Base-by-base conservation (phyloP, 2,888 invertebrate genomes). In the Pammene fasciana region DNA sequence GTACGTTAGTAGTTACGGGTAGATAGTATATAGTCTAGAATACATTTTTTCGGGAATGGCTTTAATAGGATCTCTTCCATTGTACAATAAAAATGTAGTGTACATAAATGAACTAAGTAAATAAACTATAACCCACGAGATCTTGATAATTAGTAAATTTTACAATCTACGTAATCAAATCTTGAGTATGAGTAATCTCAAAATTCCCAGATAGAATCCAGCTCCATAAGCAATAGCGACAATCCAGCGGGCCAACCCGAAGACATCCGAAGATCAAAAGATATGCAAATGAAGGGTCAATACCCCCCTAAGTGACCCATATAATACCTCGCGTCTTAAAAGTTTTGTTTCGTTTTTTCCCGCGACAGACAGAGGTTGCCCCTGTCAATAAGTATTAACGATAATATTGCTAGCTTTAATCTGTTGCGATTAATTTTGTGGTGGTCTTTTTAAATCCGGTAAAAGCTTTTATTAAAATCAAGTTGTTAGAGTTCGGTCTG, bases 371-470 rank as follows among this genome's bases (percentile, higher is more conserved):
- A 56, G 57, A 59, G 64, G 64, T 36, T 46, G 57, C 26, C 36
- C 59, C 64, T 65, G 68, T 68, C 68, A 68, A 65, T 68, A 65
- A 52, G 68, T 65, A 68, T 68, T 68, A 68, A 68, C 57, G 68
- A 68, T 68, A 64, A 68, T 68, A 64, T 65, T 68, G 64, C 68
- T 59, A 68, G 57, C 57, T 59, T 68, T 52, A 65, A 68, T 68
- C 57, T 65, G 43, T 65, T 65, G 64, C 64, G 48, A 68, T 68
- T 68, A 68, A 68, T 52, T 65, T 65, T 62, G 38, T 41, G 10
- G 50, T 38, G 13, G 36, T n/a, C 36, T 45, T 67, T 68, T 68
- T 59, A 11, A 36, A 38, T 54, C 45, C 18, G 7, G 55, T 36
- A 41, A 56, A 43, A 36, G 48, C 41, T 48, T 61, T 48, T 62